Percentiles rank a stretch among this genome's conserved stretches.
Evolutionary conservation across 2,797 vertebrate species (phyloP).

Genomic region (Gymnothorax reevesii): DNA sequence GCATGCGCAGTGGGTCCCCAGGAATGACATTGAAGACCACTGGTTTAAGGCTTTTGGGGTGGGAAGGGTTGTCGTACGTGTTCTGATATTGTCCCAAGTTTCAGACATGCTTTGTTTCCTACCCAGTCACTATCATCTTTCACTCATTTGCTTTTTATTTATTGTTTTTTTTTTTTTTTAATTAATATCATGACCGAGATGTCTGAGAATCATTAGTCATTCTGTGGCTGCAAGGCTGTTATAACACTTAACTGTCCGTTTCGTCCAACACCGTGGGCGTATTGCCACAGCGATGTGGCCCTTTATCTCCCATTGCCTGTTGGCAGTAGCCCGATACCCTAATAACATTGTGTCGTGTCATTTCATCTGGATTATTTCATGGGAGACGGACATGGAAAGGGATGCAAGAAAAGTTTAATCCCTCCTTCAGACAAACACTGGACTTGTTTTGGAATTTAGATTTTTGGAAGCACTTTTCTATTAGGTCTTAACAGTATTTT

Average conservation of each 20-base stretch:
- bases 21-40: too few species aligned
- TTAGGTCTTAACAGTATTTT: slow-evolving; percentile 28
- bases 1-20: too few species aligned
- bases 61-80: neutral
- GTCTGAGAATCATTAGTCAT: neutral
- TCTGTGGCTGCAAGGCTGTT: neutral
- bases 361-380: neutral
- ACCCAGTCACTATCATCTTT: neutral
- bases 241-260: neutral
- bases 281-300: neutral
- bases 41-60: neutral
- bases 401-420: slow-evolving; percentile 6
- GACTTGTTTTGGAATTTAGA: slow-evolving; percentile 32
- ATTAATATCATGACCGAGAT: neutral
- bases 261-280: neutral
- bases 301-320: neutral
- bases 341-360: neutral
- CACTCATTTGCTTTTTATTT: neutral
- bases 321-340: neutral
- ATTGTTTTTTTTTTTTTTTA: neutral
- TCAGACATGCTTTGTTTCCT: neutral
- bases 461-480: slow-evolving; percentile 32
- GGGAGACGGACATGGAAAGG: neutral
- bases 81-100: neutral
- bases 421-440: slow-evolving; percentile 36